Base-by-base conservation (phyloP, 2,797 vertebrate species). In the Oryzias dopingdopingensis region DNA sequence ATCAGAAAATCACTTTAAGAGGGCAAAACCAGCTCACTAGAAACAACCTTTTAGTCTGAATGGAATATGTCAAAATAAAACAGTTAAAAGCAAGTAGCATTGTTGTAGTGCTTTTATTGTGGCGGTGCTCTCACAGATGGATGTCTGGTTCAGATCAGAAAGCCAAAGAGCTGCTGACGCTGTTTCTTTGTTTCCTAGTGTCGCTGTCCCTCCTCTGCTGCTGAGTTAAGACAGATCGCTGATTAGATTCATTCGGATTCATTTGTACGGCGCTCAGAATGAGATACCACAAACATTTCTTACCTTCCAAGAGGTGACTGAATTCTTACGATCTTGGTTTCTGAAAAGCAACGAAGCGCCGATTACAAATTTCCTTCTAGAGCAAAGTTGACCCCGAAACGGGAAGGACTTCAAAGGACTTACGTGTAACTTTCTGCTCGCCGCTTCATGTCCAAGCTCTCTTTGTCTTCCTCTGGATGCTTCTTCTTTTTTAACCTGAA, bases 401-500 rank as follows among this genome's bases (percentile, higher is more conserved):
- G 32, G 12, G 32, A 24, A 6, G 43, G 43, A 17, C 42, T 15
- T 26, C 5, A 3, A 32, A 29, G 4, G 18, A 64, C 80, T 81
- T 52, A 88, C 88, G 1, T 53, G 58, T 18, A 29, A 4, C 6
- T 44, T 4, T 45, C 13, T 14, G 0, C 8, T 0, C 0, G 0
- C 23, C 0, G 14, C 13, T 0, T 0, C 0, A 76, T 44, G 10
- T 49, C 18, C 0, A 37, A 12, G 32, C 10, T 37, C 32, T 12
- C 32, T 12, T 37, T 37, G 32, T 37, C 32, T 0, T 37, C 32
- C 1, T 3, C 3, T 12, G 43, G 14, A 17, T 42, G 66, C 18
- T 54, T 56, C 0, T 5, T 67, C 61, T 4, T 77, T 26, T 16
- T 62, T 14, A 76, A 74, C 71, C 90, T 91, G 68, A 32, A 10